A percentile compares a stretch with the other conserved stretches of the same genome.
Evolutionary conservation across 2,888 invertebrate species (phyloP).

Genomic region (Ptychoptera albimana): DNA sequence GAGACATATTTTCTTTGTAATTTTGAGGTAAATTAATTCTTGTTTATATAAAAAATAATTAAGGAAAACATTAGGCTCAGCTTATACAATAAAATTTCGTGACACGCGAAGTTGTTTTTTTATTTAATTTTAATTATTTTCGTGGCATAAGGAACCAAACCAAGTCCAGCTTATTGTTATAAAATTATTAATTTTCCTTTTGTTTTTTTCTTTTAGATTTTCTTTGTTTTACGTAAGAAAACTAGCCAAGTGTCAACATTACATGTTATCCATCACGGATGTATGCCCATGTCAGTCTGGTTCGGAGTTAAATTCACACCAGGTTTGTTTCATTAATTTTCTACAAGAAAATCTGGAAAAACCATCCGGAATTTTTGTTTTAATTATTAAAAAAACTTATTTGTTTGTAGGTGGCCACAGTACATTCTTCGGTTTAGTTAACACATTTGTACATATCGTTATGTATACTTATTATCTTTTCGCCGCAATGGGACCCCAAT

Average conservation of each 20-base stretch:
- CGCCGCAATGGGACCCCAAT: constrained; percentile 74
- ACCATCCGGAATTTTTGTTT: constrained; percentile 2
- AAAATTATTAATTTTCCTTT: no score
- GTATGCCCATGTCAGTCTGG: constrained; percentile 97
- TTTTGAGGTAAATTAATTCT: no score
- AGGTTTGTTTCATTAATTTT: constrained; percentile 34
- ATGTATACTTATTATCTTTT: constrained; percentile 93
- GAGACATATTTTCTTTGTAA: no score
- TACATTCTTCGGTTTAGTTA: constrained; percentile 87
- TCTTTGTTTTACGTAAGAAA: constrained; percentile 91
- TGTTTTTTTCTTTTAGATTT: constrained; percentile 46
- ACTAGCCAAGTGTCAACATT: constrained; percentile 82
- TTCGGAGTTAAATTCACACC: constrained; percentile 93
- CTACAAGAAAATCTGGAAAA: background rate
- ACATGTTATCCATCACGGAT: constrained; percentile 92
- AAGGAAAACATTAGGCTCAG: no score
- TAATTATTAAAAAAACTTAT: no score
- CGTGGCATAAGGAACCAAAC: no score
- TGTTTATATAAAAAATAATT: no score
- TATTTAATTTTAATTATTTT: no score
- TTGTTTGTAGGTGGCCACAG: constrained; percentile 77
- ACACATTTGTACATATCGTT: constrained; percentile 91
- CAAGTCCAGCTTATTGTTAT: no score
- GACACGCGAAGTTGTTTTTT: no score
- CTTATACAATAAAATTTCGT: no score